These are phyloP conservation scores for Leptobrachium ailaonicum DNA, from an alignment of 2,113 vertebrate genomes.

Conservation along the genomic window DNA sequence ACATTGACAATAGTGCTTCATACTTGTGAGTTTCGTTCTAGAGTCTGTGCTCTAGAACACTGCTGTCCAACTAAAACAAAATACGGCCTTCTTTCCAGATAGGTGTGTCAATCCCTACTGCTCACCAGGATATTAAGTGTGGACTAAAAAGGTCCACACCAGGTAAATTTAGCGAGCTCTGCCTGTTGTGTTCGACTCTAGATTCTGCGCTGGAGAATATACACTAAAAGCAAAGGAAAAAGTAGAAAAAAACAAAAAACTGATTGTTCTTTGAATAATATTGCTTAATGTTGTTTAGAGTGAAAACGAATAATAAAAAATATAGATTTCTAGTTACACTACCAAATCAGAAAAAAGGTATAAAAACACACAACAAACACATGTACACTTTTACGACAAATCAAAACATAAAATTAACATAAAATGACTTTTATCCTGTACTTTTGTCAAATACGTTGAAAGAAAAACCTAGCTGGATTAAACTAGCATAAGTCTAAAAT, in stretches of 20 bases:
- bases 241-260: neutral
- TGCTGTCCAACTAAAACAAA: neutral
- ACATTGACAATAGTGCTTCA: slow-evolving; percentile 58
- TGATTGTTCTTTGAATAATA: slow-evolving; percentile 4
- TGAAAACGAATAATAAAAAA: slow-evolving; percentile 9
- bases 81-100: neutral
- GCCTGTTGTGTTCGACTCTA: slow-evolving; percentile 45
- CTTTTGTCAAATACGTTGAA: slow-evolving; percentile 12
- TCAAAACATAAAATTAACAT: neutral
- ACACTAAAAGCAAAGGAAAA: neutral
- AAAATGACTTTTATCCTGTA: slow-evolving; percentile 13
- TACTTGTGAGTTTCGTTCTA: slow-evolving; percentile 53
- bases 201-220: slow-evolving; percentile 26
- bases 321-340: neutral
- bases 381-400: neutral
- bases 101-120: too few species aligned
- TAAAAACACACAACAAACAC: neutral
- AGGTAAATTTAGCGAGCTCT: neutral
- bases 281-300: slow-evolving; percentile 13
- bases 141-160: too few species aligned
- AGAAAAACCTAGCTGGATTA: neutral
- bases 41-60: slow-evolving; percentile 32
- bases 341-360: neutral
- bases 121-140: too few species aligned
- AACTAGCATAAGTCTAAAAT: neutral